Evolutionary conservation across 2,888 invertebrate species (phyloP), one percentile per base, ranked within the genome.

Genomic region (Silvanus unidentatus): DNA sequence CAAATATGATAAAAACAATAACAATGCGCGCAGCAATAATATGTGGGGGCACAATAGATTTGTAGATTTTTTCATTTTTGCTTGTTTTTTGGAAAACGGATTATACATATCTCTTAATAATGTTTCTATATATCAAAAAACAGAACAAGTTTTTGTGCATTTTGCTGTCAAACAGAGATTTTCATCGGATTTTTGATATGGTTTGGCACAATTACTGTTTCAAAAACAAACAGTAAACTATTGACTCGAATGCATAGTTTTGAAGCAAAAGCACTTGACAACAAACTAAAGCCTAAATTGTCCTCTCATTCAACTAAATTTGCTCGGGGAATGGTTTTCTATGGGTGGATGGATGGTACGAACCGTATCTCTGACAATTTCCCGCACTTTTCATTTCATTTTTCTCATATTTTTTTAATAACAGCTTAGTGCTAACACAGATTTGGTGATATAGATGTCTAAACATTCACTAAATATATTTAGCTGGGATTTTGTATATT

Each of bases 1-100:
- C 65, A 69, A 68, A 68, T 63, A 69, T 66, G 64, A 67, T 64
- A 57, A 57, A 64, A 65, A 65, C 60, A 61, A 64, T 63, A 65
- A 64, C 64, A 65, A 64, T 58, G 60, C 61, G 53, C 58, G 22
- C 54, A 58, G 32, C n/a, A 32, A 12, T 32, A 12, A 11, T 32
- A n/a, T n/a, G n/a, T n/a, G n/a, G 22, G 22, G 22, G 8, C 22
- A 22, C 3, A n/a, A n/a, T n/a, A n/a, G n/a, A n/a, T 54, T 57
- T 53, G 53, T 35, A 29, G 47, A 41, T 40, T 45, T n/a, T 11
- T 32, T 30, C 30, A 28, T 8, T n/a, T n/a, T n/a, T n/a, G n/a
- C n/a, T n/a, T n/a, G n/a, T n/a, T n/a, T n/a, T n/a, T n/a, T n/a
- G n/a, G n/a, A n/a, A n/a, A n/a, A n/a, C n/a, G n/a, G n/a, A n/a